Evolutionary conservation across 2,113 vertebrate genomes (phyloP), one percentile per base, ranked within the genome.

Genomic region (Hiodon alosoides): DNA sequence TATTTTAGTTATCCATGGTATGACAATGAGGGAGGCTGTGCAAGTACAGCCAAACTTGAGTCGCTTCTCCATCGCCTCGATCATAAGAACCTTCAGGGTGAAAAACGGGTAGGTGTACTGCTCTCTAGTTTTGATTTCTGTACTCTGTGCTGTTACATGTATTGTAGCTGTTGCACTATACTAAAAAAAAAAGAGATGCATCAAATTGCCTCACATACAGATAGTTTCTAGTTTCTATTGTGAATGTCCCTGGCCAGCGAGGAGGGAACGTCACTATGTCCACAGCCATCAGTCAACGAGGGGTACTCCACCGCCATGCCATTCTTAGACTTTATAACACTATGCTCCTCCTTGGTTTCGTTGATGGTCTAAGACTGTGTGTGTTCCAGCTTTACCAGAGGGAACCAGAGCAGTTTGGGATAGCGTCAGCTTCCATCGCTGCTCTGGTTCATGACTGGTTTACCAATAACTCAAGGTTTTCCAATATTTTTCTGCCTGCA

Each of bases 401-500:
- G 17, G 17, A 65, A 4, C 8, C 62, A 65, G 10, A 10, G 65
- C 10, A 4, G 16, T 54, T 54, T 54, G n/a, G 52, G 10, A 51
- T 13, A 51, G 8, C 51, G 66, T 52, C 46, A 67, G 57, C 69
- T 77, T 80, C 65, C 73, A 75, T 52, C n/a, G 69, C 69, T 62
- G 68, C 72, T 68, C 61, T 55, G 62, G 57, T 60, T 51, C 10
- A 13, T 13, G 7, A 74, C 51, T 78, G 65, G 51, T 72, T 77
- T 73, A 72, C 55, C 64, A 64, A 70, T 55, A 65, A 80, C 64
- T 54, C 53, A 7, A 79, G 16, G 66, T 60, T 76, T 58, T 60
- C 4, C 50, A 55, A 4, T 59, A 11, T 59, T 5, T 68, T 68
- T 73, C 71, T 69, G 11, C 71, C 64, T 53, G n/a, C 57, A 62